Percentiles rank a stretch among this genome's conserved stretches.
Evolutionary conservation across 2,797 vertebrate species (phyloP).

Genomic region (Antrozous pallidus): DNA sequence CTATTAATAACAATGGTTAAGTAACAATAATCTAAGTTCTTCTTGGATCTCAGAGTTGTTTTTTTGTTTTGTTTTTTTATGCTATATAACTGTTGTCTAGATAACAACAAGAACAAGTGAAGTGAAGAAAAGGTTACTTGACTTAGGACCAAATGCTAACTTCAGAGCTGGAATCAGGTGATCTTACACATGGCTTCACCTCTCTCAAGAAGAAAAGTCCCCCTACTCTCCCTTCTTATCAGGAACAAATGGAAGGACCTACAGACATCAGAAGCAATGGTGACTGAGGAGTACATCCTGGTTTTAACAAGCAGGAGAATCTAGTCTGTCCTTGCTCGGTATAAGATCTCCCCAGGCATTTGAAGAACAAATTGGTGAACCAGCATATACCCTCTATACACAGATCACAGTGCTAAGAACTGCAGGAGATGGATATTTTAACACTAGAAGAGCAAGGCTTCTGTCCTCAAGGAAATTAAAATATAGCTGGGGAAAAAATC

Average conservation of each 20-base stretch:
- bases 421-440: neutral
- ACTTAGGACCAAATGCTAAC: neutral
- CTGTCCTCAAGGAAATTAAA: conserved; percentile 69
- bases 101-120: neutral
- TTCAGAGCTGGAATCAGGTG: neutral
- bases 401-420: neutral
- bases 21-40: conserved; percentile 28
- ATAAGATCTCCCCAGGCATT: neutral
- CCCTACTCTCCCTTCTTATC: neutral
- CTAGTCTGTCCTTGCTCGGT: neutral
- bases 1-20: conserved; percentile 48
- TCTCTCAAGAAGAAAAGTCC: neutral
- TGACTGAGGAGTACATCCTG: neutral
- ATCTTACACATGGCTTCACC: neutral
- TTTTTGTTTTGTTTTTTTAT: neutral
- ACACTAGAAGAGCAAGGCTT: conserved; percentile 13
- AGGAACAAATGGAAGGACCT: neutral
- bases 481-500: conserved; percentile 33
- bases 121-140: neutral
- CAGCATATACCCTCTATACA: neutral
- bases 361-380: neutral
- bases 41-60: neutral
- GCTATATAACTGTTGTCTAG: neutral
- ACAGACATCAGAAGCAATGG: neutral
- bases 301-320: neutral